These are phyloP conservation scores for Orthosia gracilis DNA, from an alignment of 2,888 invertebrate genomes.

Conservation along the genomic window DNA sequence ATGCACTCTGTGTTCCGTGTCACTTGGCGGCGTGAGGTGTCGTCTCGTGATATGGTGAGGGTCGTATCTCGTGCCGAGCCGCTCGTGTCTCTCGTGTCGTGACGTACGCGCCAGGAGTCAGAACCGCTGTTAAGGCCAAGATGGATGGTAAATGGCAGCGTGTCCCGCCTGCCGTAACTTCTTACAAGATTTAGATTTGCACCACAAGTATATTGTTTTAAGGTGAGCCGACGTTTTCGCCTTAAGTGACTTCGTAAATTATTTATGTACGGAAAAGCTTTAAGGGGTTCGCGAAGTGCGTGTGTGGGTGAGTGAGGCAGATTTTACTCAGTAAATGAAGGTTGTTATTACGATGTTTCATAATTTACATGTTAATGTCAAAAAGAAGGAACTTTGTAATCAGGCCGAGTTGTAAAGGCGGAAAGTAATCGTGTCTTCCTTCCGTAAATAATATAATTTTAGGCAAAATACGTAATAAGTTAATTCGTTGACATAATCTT, in stretches of 20 bases:
- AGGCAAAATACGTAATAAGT: slow-evolving; percentile 3
- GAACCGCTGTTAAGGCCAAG: slow-evolving; percentile 48
- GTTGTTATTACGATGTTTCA: slow-evolving; percentile 27
- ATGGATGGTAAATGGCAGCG: slow-evolving; percentile 49
- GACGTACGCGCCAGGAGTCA: slow-evolving; percentile 12
- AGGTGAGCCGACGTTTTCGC: slow-evolving; percentile 40
- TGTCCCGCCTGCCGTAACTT: slow-evolving; percentile 17
- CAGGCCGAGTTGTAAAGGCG: slow-evolving; percentile 18
- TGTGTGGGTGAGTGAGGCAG: slow-evolving; percentile 1
- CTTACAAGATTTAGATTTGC: slow-evolving; percentile 48
- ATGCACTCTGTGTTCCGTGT: background rate
- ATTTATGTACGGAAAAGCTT: slow-evolving; percentile 51
- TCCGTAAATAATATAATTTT: slow-evolving; percentile 17
- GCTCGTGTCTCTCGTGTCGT: slow-evolving; percentile 10
- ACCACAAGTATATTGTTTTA: slow-evolving; percentile 53
- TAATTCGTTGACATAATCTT: slow-evolving; percentile 27
- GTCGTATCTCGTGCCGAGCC: slow-evolving; percentile 18
- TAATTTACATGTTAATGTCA: slow-evolving; percentile 27
- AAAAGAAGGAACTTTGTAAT: slow-evolving; percentile 37
- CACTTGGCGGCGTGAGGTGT: background rate
- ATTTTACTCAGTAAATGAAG: slow-evolving; percentile 31
- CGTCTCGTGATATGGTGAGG: slow-evolving; percentile 7
- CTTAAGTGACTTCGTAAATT: slow-evolving; percentile 53
- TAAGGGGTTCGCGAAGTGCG: slow-evolving; percentile 14
- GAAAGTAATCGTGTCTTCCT: slow-evolving; percentile 25